Evolutionary conservation across 2,888 invertebrate genomes (phyloP).

Genomic region (Nemurella pictetii): DNA sequence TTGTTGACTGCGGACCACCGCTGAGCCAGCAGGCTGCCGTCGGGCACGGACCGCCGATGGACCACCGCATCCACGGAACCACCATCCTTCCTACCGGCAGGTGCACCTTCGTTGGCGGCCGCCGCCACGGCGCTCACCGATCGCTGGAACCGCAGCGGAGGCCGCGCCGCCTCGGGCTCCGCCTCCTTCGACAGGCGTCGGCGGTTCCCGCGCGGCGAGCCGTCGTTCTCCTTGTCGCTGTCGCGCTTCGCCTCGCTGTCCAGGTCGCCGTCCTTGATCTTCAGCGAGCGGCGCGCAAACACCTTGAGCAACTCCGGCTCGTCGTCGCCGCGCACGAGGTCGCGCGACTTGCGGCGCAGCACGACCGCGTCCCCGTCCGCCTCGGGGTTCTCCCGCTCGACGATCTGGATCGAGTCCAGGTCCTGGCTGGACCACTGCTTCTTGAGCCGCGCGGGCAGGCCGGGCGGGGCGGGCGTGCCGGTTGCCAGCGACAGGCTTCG

Average conservation of each 20-base stretch:
- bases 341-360: slow-evolving; percentile 59
- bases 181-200: neutral
- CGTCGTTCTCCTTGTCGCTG: slow-evolving; percentile 70
- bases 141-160: slow-evolving; percentile 8
- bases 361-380: slow-evolving; percentile 54
- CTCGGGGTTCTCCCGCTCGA: slow-evolving; percentile 24
- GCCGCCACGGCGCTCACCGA: neutral
- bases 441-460: slow-evolving; percentile 53
- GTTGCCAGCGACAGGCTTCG: slow-evolving; percentile 1
- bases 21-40: slow-evolving; percentile 1
- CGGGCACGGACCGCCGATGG: slow-evolving; percentile 17
- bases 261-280: slow-evolving; percentile 72
- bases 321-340: slow-evolving; percentile 61
- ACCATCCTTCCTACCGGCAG: neutral
- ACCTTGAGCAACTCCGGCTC: slow-evolving; percentile 82
- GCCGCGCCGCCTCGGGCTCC: neutral
- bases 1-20: slow-evolving; percentile 8
- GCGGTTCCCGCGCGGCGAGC: neutral
- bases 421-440: slow-evolving; percentile 62
- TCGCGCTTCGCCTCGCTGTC: slow-evolving; percentile 65
- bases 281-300: slow-evolving; percentile 77
- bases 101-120: neutral
- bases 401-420: slow-evolving; percentile 45
- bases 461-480: slow-evolving; percentile 3
- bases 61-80: neutral